Conservation (phyloP, 2,797 vertebrate genomes). For the Cryptoprocta ferox region DNA sequence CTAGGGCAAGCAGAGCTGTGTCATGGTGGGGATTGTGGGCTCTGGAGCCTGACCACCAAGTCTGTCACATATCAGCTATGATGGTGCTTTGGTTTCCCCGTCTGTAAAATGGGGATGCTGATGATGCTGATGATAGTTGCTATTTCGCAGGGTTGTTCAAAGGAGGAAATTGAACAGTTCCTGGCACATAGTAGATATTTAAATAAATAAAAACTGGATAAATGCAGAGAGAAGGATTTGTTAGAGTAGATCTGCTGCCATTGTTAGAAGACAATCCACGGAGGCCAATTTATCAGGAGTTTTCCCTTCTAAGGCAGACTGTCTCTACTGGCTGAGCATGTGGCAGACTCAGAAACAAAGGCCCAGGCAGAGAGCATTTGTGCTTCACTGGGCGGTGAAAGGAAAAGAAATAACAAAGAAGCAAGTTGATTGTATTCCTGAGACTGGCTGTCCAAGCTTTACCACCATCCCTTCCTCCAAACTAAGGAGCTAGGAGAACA, state of each 20-base stretch:
- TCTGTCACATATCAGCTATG: background rate
- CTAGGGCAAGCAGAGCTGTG: background rate
- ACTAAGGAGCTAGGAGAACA: conserved; percentile 15
- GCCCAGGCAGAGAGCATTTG: background rate
- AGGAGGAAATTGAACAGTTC: background rate
- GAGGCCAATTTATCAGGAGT: background rate
- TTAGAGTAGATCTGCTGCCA: background rate
- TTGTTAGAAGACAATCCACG: background rate
- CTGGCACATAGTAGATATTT: background rate
- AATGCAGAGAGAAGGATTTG: background rate
- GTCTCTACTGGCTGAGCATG: background rate
- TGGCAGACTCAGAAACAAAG: background rate
- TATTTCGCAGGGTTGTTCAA: background rate
- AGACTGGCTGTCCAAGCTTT: background rate
- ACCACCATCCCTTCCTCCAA: background rate
- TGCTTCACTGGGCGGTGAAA: background rate
- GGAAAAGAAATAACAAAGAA: conserved; percentile 42
- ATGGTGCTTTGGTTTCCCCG: background rate
- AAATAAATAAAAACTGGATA: background rate
- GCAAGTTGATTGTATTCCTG: background rate
- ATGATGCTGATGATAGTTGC: too few relatives aligned
- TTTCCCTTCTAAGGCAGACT: background rate
- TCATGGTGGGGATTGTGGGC: background rate
- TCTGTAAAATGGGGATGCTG: background rate
- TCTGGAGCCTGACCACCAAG: background rate